phyloP scores from a whole-genome alignment of 2,113 vertebrate genomes.

The Trachemys scripta region DNA sequence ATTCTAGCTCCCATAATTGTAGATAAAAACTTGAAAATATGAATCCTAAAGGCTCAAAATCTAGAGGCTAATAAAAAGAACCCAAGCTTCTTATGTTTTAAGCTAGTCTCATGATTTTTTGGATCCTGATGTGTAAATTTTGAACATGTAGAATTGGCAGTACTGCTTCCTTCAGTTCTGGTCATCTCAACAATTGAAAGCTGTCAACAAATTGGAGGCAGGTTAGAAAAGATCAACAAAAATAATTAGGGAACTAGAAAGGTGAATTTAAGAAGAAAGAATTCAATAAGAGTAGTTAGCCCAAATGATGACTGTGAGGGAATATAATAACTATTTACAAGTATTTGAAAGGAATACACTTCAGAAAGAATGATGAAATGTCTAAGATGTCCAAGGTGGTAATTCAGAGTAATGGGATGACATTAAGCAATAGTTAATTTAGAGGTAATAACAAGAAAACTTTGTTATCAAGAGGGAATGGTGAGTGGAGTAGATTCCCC shows the following conservation, averaged over 20 bases:
- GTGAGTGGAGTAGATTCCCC: not conserved
- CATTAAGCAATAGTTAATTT: not conserved
- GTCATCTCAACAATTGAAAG: not conserved
- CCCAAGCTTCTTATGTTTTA: not conserved
- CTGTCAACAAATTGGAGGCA: not conserved
- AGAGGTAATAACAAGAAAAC: not conserved
- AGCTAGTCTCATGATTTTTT: not conserved
- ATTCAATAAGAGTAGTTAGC: not conserved
- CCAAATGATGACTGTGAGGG: not conserved
- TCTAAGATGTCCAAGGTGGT: not conserved
- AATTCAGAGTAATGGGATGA: not conserved
- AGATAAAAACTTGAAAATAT: not conserved
- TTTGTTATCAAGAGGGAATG: not conserved
- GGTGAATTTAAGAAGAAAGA: not conserved
- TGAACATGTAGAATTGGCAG: not conserved
- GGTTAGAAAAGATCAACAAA: not conserved
- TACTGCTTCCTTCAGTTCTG: not conserved
- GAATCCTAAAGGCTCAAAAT: not conserved
- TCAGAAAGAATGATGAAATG: not conserved
- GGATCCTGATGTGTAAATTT: not conserved
- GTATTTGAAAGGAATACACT: not conserved
- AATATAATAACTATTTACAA: not conserved
- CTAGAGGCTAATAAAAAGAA: not conserved
- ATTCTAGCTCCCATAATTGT: slow-evolving; percentile 2
- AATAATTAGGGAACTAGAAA: not conserved